phyloP scores from a whole-genome alignment of 2,888 invertebrate genomes.

The Acronicta alni region DNA sequence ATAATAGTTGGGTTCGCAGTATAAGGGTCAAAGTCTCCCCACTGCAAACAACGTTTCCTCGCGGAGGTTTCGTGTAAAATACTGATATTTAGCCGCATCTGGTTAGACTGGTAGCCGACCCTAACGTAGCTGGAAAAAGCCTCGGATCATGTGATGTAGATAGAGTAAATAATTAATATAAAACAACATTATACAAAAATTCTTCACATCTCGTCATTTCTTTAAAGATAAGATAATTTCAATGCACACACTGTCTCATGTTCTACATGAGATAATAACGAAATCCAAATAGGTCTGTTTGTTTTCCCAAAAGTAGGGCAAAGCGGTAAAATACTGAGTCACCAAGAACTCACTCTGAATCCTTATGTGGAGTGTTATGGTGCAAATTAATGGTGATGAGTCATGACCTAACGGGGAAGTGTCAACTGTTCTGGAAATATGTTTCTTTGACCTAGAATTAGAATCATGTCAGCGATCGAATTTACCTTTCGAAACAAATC shows the following conservation, averaged over 20 bases:
- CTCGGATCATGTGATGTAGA: too few species aligned
- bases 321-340: constrained; percentile 29
- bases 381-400: constrained; percentile 33
- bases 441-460: constrained; percentile 12
- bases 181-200: not conserved
- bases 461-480: not conserved
- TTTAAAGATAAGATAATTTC: constrained; percentile 31
- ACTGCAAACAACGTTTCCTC: too few species aligned
- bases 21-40: too few species aligned
- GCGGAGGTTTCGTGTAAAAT: too few species aligned
- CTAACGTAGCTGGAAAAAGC: too few species aligned
- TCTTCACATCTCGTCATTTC: not conserved
- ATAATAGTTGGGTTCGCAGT: too few species aligned
- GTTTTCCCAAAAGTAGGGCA: constrained; percentile 34
- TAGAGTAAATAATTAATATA: too few species aligned
- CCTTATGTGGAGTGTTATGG: constrained; percentile 32
- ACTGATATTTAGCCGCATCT: too few species aligned
- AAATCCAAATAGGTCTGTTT: constrained; percentile 26
- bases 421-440: constrained; percentile 9
- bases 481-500: not conserved
- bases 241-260: constrained; percentile 21
- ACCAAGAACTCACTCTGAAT: constrained; percentile 12
- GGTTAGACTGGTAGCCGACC: too few species aligned
- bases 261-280: constrained; percentile 18
- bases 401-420: constrained; percentile 26